Evolutionary conservation across 2,797 vertebrate species (phyloP).

Genomic region (Myripristis murdjan): DNA sequence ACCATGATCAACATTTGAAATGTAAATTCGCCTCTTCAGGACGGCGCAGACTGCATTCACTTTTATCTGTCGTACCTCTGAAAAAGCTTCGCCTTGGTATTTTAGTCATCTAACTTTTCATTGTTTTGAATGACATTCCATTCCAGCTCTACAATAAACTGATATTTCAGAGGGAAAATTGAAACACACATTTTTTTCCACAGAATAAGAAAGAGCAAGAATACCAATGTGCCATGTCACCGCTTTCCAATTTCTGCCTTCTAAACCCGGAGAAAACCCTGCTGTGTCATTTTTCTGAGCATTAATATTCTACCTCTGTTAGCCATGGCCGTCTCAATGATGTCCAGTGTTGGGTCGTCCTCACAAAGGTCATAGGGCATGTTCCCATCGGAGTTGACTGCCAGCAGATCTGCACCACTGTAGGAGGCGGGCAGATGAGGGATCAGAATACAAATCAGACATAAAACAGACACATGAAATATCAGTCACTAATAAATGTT

Average conservation of each 20-base stretch:
- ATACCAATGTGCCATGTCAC: neutral
- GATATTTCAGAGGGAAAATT: neutral
- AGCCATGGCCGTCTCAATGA: slow-evolving; percentile 98
- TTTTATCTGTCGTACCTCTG: neutral
- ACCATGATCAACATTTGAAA: neutral
- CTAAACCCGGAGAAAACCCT: neutral
- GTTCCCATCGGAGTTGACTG: slow-evolving; percentile 97
- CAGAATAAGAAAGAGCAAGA: neutral
- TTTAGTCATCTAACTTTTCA: neutral
- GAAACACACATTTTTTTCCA: neutral
- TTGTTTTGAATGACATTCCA: neutral
- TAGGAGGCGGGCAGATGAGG: slow-evolving; percentile 11
- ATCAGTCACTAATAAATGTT: neutral
- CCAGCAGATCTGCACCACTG: slow-evolving; percentile 94
- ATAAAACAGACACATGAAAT: neutral
- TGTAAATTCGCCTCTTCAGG: neutral
- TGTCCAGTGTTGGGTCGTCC: slow-evolving; percentile 96
- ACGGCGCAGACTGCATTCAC: neutral
- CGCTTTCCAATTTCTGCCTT: neutral
- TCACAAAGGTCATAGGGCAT: slow-evolving; percentile 99
- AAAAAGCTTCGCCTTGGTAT: neutral
- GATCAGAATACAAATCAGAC: neutral
- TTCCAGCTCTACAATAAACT: neutral
- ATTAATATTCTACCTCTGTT: slow-evolving; percentile 89
- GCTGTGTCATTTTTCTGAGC: neutral